Percentiles rank a stretch among this genome's conserved stretches.
These are phyloP conservation scores for Melipona beecheii DNA, from an alignment of 2,888 invertebrate genomes.

Conservation along the genomic window DNA sequence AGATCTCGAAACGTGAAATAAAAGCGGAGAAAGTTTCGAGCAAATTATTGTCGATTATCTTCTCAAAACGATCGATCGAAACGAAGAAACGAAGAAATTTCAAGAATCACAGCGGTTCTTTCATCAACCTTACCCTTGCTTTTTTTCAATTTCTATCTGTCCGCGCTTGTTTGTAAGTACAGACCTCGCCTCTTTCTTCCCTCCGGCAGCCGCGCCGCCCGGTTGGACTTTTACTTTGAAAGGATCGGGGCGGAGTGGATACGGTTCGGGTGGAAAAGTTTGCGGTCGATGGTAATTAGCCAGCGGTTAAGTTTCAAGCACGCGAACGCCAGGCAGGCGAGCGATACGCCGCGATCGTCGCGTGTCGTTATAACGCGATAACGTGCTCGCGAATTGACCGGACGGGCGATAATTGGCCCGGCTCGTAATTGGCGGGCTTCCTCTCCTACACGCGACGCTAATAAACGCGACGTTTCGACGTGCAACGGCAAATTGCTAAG, in stretches of 20 bases:
- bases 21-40: too few relatives aligned
- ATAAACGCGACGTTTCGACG: constrained; percentile 29
- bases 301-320: background rate
- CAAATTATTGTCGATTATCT: too few relatives aligned
- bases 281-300: constrained; percentile 8
- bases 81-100: too few relatives aligned
- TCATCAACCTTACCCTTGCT: too few relatives aligned
- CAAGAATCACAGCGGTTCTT: too few relatives aligned
- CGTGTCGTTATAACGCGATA: constrained; percentile 39
- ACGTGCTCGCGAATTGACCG: constrained; percentile 45
- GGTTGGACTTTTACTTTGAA: background rate
- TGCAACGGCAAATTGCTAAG: constrained; percentile 10
- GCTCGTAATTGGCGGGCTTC: constrained; percentile 36
- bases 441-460: constrained; percentile 21
- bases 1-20: too few relatives aligned
- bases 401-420: constrained; percentile 34
- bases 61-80: too few relatives aligned
- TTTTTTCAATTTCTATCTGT: too few relatives aligned
- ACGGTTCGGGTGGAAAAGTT: background rate
- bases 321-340: background rate
- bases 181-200: too few relatives aligned
- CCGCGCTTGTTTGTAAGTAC: too few relatives aligned
- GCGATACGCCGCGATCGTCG: background rate
- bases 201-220: too few relatives aligned
- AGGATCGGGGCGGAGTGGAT: too few relatives aligned